Evolutionary conservation across 1,140 invertebrate genomes (phyloP).

Genomic region (Sinella curviseta): DNA sequence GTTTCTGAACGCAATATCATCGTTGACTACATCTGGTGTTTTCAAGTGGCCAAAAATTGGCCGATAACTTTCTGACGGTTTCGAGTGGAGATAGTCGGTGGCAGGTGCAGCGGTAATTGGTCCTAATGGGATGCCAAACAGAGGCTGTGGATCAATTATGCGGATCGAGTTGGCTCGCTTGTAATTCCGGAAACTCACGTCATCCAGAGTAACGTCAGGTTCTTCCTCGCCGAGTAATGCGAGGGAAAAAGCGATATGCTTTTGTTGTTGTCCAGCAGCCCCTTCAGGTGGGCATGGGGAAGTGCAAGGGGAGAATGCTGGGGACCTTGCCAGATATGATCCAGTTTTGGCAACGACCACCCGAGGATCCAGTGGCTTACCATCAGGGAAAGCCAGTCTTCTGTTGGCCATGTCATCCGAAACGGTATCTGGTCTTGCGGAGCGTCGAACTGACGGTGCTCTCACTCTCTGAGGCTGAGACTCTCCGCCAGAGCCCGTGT

Average conservation of each 20-base stretch:
- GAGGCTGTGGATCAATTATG: conserved; percentile 76
- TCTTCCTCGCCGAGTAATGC: conserved; percentile 58
- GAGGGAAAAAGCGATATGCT: not conserved
- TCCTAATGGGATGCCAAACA: conserved; percentile 82
- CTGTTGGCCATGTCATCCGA: conserved; percentile 79
- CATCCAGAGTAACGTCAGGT: conserved; percentile 78
- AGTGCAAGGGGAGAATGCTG: conserved; percentile 58
- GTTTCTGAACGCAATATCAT: conserved; percentile 81
- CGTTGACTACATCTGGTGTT: conserved; percentile 77
- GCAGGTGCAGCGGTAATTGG: conserved; percentile 71
- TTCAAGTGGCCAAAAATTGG: conserved; percentile 65
- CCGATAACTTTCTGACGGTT: conserved; percentile 62
- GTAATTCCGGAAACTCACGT: conserved; percentile 77
- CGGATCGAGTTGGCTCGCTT: conserved; percentile 65
- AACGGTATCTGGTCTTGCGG: conserved; percentile 63
- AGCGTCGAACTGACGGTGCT: conserved; percentile 53
- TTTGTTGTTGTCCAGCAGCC: not conserved
- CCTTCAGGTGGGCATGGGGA: conserved; percentile 37
- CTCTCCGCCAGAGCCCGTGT: not conserved
- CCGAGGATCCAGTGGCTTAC: conserved; percentile 51
- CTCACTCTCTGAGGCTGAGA: conserved; percentile 47
- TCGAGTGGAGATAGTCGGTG: conserved; percentile 79
- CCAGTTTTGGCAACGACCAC: conserved; percentile 64
- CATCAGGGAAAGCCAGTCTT: conserved; percentile 63
- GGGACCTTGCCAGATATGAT: conserved; percentile 72